Percentiles rank a stretch among this genome's conserved stretches.
These are phyloP conservation scores for Trichomycterus rosablanca DNA, from an alignment of 2,113 vertebrate genomes.

Conservation along the genomic window DNA sequence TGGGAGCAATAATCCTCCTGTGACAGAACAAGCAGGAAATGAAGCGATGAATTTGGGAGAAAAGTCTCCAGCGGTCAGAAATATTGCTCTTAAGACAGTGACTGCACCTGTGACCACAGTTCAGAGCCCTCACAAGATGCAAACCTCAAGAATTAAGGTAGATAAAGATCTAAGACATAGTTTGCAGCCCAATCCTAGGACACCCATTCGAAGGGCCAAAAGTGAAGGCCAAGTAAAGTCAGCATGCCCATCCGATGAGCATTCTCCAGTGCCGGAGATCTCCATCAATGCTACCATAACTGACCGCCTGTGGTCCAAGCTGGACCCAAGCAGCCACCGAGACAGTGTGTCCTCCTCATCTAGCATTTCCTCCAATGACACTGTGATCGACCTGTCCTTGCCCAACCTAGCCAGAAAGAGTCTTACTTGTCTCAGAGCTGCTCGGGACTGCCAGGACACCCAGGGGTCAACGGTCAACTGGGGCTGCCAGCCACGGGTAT, in stretches of 20 bases:
- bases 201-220: slow-evolving; percentile 64
- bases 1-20: slow-evolving; percentile 24
- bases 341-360: slow-evolving; percentile 90
- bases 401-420: slow-evolving; percentile 78
- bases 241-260: slow-evolving; percentile 24
- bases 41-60: slow-evolving; percentile 2
- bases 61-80: not conserved
- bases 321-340: slow-evolving; percentile 71
- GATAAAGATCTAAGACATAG: slow-evolving; percentile 29
- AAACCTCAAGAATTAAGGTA: slow-evolving; percentile 45
- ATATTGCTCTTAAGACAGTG: slow-evolving; percentile 1
- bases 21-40: not conserved
- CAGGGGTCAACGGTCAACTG: slow-evolving; percentile 29
- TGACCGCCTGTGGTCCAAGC: slow-evolving; percentile 83
- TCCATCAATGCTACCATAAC: slow-evolving; percentile 76
- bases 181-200: slow-evolving; percentile 32
- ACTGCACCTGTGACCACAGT: not conserved
- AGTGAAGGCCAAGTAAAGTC: slow-evolving; percentile 64
- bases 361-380: slow-evolving; percentile 90
- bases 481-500: slow-evolving; percentile 42
- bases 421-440: slow-evolving; percentile 60
- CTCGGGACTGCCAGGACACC: slow-evolving; percentile 37
- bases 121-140: slow-evolving; percentile 21
- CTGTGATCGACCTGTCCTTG: slow-evolving; percentile 83
- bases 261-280: slow-evolving; percentile 70